Percentiles rank a stretch among this genome's conserved stretches.
Evolutionary conservation across 2,113 vertebrate genomes (phyloP).

Genomic region (Galeopterus variegatus): DNA sequence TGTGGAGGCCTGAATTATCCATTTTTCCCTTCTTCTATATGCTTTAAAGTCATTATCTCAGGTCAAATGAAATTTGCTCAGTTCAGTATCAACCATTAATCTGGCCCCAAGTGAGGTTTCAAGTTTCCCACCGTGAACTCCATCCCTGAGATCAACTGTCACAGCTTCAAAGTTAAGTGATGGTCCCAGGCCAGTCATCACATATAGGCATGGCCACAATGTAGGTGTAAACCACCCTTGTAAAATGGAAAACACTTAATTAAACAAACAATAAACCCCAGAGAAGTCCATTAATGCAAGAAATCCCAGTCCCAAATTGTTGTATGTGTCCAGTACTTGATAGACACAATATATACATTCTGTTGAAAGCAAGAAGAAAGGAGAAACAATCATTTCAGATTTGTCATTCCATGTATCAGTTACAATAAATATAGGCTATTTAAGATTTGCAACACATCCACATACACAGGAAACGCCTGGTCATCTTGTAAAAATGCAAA

Average conservation of each 20-base stretch:
- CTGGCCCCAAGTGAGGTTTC: constrained; percentile 10
- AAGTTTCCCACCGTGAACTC: constrained; percentile 34
- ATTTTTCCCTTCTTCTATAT: not conserved
- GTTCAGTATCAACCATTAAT: not conserved
- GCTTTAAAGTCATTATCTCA: not conserved
- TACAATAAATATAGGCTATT: not conserved
- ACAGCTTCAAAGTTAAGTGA: not conserved
- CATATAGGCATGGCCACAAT: not conserved
- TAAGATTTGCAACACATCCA: not conserved
- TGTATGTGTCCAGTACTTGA: not conserved
- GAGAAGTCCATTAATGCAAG: not conserved
- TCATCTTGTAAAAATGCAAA: not conserved
- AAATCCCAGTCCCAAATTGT: not conserved
- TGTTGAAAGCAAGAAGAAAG: not conserved
- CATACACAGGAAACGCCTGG: not conserved
- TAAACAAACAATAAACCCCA: constrained; percentile 23
- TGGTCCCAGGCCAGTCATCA: not conserved
- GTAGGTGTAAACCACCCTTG: not conserved
- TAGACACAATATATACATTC: not conserved
- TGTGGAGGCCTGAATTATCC: not conserved
- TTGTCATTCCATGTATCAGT: not conserved
- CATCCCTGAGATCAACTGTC: constrained; percentile 22
- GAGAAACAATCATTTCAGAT: not conserved
- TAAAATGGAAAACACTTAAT: constrained; percentile 55
- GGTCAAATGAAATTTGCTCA: constrained; percentile 26